Percentiles rank a stretch among this genome's conserved stretches.
Conservation (phyloP, 2,888 invertebrate species). For the Liposcelis brunnea region DNA sequence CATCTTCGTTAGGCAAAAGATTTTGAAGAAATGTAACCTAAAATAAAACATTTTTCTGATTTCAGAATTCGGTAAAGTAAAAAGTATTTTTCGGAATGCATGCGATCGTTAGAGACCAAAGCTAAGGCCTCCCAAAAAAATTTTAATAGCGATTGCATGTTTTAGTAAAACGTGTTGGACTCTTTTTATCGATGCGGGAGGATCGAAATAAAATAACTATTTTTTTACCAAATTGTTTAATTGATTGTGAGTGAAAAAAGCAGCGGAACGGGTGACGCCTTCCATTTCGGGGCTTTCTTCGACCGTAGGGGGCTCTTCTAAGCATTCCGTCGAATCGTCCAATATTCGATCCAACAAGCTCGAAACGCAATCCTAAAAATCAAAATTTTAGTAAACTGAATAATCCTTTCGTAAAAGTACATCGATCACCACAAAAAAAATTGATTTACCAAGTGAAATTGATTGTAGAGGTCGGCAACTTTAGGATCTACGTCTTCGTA, state of each 20-base stretch:
- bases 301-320: conserved; percentile 28
- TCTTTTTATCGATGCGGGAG: too few species aligned
- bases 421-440: neutral
- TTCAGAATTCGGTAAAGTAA: too few species aligned
- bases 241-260: conserved; percentile 49
- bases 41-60: too few species aligned
- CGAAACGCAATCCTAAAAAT: conserved; percentile 44
- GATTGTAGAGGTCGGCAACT: conserved; percentile 55
- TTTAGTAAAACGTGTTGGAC: too few species aligned
- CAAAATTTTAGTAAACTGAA: neutral
- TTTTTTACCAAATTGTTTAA: conserved; percentile 41
- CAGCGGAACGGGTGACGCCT: conserved; percentile 43
- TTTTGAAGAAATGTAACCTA: conserved; percentile 26
- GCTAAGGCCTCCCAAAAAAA: too few species aligned
- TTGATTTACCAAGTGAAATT: conserved; percentile 47
- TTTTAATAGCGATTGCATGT: too few species aligned
- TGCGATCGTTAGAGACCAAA: too few species aligned
- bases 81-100: too few species aligned
- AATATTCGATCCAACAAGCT: conserved; percentile 58
- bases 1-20: conserved; percentile 17
- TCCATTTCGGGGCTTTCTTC: conserved; percentile 30
- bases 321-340: conserved; percentile 27
- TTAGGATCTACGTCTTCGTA: conserved; percentile 63
- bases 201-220: too few species aligned
- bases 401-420: neutral